Evolutionary conservation across 1,140 invertebrate species (phyloP).

Genomic region (Venturia canescens): DNA sequence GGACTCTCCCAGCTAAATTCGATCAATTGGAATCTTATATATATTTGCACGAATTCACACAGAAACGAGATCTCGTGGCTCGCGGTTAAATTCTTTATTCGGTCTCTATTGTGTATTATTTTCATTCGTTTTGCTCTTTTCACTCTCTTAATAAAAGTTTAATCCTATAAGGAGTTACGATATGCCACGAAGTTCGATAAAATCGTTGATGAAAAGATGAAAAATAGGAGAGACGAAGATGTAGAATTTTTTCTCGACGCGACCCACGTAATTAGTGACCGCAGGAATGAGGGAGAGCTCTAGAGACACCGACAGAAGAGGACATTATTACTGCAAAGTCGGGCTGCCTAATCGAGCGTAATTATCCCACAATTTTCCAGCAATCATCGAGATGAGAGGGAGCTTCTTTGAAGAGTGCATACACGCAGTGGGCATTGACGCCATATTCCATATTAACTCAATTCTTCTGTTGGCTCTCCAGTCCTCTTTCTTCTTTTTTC

Average conservation of each 20-base stretch:
- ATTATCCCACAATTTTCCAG: constrained; percentile 44
- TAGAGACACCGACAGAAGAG: not conserved
- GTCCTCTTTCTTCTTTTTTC: not conserved
- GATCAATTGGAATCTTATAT: too few species aligned
- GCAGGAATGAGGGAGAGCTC: not conserved
- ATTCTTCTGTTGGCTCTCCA: not conserved
- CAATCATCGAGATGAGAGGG: constrained; percentile 31
- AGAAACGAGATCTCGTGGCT: too few species aligned
- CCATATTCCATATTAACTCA: constrained; percentile 6
- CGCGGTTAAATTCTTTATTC: not conserved
- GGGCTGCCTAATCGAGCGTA: constrained; percentile 27
- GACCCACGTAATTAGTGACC: constrained; percentile 39
- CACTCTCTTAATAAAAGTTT: too few species aligned
- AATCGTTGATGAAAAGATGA: constrained; percentile 3
- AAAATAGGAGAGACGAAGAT: not conserved
- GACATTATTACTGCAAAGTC: constrained; percentile 34
- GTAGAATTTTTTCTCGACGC: not conserved
- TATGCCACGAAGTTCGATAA: constrained; percentile 31
- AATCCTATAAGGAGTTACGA: not conserved
- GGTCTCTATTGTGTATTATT: not conserved
- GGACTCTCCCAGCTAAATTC: too few species aligned
- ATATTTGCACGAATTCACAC: too few species aligned
- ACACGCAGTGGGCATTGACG: not conserved
- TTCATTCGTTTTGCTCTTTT: not conserved
- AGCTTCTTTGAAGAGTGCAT: not conserved